Conservation (phyloP, 2,888 invertebrate genomes). For the Cephus spinipes region DNA sequence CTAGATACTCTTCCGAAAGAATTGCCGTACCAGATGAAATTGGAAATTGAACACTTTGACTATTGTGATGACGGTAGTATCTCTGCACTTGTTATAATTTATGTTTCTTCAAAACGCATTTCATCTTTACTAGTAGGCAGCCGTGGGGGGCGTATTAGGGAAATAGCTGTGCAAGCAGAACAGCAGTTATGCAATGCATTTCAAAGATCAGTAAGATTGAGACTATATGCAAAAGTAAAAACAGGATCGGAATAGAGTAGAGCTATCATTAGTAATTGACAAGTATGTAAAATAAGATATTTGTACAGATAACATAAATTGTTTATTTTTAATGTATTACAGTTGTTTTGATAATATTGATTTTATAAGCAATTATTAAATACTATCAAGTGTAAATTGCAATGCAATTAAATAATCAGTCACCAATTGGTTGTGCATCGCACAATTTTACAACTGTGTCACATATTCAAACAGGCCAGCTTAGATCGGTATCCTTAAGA, state of each 20-base stretch:
- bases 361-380: too few relatives aligned
- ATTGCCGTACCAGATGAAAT: constrained; percentile 83
- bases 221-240: constrained; percentile 30
- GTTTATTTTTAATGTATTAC: too few relatives aligned
- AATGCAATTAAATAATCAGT: too few relatives aligned
- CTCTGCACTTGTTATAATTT: constrained; percentile 72
- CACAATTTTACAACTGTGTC: too few relatives aligned
- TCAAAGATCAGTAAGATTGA: constrained; percentile 46
- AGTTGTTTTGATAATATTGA: too few relatives aligned
- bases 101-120: constrained; percentile 74
- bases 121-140: constrained; percentile 77
- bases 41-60: constrained; percentile 77
- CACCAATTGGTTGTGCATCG: too few relatives aligned
- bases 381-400: too few relatives aligned
- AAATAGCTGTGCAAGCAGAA: constrained; percentile 68
- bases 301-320: too few relatives aligned
- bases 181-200: constrained; percentile 50
- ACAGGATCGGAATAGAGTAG: constrained; percentile 10
- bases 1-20: constrained; percentile 87
- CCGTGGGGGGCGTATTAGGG: constrained; percentile 76
- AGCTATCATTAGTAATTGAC: too few relatives aligned
- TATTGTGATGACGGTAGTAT: constrained; percentile 71
- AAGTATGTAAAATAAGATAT: too few relatives aligned
- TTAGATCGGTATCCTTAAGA: constrained; percentile 71
- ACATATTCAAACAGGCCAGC: constrained; percentile 66